A percentile compares a stretch with the other conserved stretches of the same genome.
Conservation (phyloP, 2,113 vertebrate genomes). For the Rhineura floridana region DNA sequence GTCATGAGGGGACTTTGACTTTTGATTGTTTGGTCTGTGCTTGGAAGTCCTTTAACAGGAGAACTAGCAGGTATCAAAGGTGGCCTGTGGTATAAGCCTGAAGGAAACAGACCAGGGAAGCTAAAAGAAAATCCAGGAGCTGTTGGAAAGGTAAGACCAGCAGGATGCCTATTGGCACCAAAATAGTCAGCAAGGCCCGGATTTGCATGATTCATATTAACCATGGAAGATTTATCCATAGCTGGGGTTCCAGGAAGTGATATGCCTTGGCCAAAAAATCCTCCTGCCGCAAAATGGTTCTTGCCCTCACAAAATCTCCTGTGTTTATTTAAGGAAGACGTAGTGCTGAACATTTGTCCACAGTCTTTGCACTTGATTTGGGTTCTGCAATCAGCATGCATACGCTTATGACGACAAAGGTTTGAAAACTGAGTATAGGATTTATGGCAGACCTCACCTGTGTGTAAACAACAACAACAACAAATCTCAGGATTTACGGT, state of each 20-base stretch:
- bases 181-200: conserved; percentile 98
- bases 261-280: conserved; percentile 96
- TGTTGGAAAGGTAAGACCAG: conserved; percentile 95
- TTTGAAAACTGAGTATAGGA: conserved; percentile 99
- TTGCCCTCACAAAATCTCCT: conserved; percentile 99
- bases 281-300: conserved; percentile 97
- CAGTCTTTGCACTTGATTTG: conserved; percentile 99
- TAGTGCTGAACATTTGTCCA: conserved; percentile 99
- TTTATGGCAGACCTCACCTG: conserved; percentile 99
- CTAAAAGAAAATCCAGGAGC: conserved; percentile 96
- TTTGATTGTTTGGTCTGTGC: conserved; percentile 86
- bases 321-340: conserved; percentile 99
- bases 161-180: conserved; percentile 93
- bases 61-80: conserved; percentile 92
- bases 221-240: conserved; percentile 95
- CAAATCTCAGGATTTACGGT: conserved; percentile 81
- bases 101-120: conserved; percentile 97
- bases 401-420: conserved; percentile 99
- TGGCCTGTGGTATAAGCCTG: conserved; percentile 97
- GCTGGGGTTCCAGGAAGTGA: conserved; percentile 90
- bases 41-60: conserved; percentile 87
- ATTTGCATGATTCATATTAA: conserved; percentile 91
- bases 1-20: conserved; percentile 91
- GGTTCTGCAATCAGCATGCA: conserved; percentile 99
- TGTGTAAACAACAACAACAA: conserved; percentile 81